Evolutionary conservation across 30 jellyfish, hydroid and myxozoan species (phyloP).

Genomic region (Phacellophora camtschatica): DNA sequence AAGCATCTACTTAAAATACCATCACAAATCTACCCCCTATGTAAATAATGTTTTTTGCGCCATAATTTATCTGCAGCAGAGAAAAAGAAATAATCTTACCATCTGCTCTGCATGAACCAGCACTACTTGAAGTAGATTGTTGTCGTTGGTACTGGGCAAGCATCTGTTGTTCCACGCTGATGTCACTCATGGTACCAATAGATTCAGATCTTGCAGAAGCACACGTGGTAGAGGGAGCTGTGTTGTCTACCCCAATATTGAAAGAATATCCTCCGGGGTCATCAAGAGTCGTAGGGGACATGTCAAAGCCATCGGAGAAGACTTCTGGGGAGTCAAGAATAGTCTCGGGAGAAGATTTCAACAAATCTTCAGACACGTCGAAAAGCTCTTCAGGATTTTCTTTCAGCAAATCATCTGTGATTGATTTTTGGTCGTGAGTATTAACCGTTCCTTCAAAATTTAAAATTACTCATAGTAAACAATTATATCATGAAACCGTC

Average conservation of each 20-base stretch:
- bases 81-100: slow-evolving; percentile 24
- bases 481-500: too few relatives aligned
- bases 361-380: slow-evolving; percentile 68
- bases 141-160: slow-evolving; percentile 61
- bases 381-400: slow-evolving; percentile 68
- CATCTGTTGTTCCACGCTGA: slow-evolving; percentile 58
- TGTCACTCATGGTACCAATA: slow-evolving; percentile 72
- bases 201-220: slow-evolving; percentile 80
- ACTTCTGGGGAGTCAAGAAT: slow-evolving; percentile 75
- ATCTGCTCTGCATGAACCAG: slow-evolving; percentile 36
- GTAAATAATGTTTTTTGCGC: too few relatives aligned
- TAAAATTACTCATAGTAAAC: too few relatives aligned
- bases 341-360: slow-evolving; percentile 72
- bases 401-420: slow-evolving; percentile 48
- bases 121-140: slow-evolving; percentile 63
- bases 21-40: too few relatives aligned
- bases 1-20: too few relatives aligned
- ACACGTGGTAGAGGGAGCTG: slow-evolving; percentile 70
- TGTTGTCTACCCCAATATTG: slow-evolving; percentile 17
- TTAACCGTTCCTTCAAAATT: slow-evolving; percentile 19
- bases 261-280: slow-evolving; percentile 32
- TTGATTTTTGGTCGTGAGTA: slow-evolving; percentile 5
- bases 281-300: slow-evolving; percentile 35
- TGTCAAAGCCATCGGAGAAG: slow-evolving; percentile 50
- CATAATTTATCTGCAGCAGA: neutral